Base-by-base conservation (phyloP, 2,888 invertebrate species). In the Philhelius pedissequus region DNA sequence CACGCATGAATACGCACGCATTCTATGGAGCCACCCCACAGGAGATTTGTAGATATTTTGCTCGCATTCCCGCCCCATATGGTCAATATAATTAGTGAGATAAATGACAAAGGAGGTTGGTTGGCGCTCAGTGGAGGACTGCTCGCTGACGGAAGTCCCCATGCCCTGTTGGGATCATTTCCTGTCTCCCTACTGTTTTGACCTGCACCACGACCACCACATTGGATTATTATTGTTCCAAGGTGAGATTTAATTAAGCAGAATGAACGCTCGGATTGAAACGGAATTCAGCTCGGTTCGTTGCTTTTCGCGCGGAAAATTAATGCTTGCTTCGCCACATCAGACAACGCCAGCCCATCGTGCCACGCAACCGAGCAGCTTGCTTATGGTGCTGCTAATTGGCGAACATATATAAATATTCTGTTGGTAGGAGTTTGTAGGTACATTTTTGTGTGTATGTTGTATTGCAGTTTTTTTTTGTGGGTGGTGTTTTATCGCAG, bases 161-260 rank as follows among this genome's bases (percentile, higher is more conserved):
- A 60, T 60, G 75, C 58, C 40, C 40, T 50, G n/a, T n/a, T n/a
- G 38, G 18, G 52, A 32, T 75, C 38, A 54, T 66, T 75, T 79
- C 52, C 69, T 71, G 75, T 80, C 75, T 43, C 71, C 69, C 54
- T n/a, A n/a, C n/a, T 54, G 60, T 58, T 25, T 38, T 11, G 60
- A 30, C 18, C 32, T n/a, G n/a, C 25, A 35, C 27, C 43, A 18
- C 45, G n/a, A 13, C 15, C 64, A 64, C 64, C 64, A 1, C 45
- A 11, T 27, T 48, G 79, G 66, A 68, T 56, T 75, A 79, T 75
- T 75, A 80, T 84, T 69, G 75, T 83, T 75, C 60, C 64, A 76
- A 84, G 80, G 80, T 84, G 84, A 71, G 84, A 71, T 80, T 84
- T 84, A 84, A 84, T 84, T 84, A 84, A 75, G 80, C 75, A 75